A percentile compares a stretch with the other conserved stretches of the same genome.
Evolutionary conservation across 2,888 invertebrate genomes (phyloP).

Genomic region (Celastrina argiolus): DNA sequence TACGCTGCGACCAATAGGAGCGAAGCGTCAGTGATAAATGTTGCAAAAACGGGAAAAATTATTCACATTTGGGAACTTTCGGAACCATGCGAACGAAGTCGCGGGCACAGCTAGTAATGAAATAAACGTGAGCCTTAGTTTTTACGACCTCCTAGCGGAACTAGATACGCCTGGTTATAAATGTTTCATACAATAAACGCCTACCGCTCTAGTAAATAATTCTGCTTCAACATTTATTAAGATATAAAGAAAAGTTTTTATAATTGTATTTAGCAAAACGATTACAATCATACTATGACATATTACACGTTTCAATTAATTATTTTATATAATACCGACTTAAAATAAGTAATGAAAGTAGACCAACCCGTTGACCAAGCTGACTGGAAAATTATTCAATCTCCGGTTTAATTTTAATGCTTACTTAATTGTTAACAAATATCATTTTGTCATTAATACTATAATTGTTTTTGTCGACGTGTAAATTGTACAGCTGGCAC

Average conservation of each 20-base stretch:
- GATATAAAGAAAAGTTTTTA: background rate
- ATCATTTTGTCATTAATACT: background rate
- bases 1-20: too few relatives aligned
- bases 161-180: too few relatives aligned
- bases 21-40: too few relatives aligned
- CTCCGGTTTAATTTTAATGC: background rate
- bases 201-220: background rate
- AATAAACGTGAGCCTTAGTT: too few relatives aligned
- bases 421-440: background rate
- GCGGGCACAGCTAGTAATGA: too few relatives aligned
- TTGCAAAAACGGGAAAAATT: too few relatives aligned
- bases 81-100: too few relatives aligned
- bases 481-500: too few relatives aligned
- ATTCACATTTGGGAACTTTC: too few relatives aligned
- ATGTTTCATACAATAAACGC: too few relatives aligned
- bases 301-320: background rate
- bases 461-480: background rate
- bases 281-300: background rate
- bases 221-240: background rate
- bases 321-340: slow-evolving; percentile 4
- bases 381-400: background rate
- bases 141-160: too few relatives aligned
- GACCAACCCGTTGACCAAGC: background rate
- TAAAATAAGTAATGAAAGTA: slow-evolving; percentile 14
- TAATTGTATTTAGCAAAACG: background rate